Base-by-base conservation (phyloP, 2,888 invertebrate genomes). In the Cantharis flavilabris region DNA sequence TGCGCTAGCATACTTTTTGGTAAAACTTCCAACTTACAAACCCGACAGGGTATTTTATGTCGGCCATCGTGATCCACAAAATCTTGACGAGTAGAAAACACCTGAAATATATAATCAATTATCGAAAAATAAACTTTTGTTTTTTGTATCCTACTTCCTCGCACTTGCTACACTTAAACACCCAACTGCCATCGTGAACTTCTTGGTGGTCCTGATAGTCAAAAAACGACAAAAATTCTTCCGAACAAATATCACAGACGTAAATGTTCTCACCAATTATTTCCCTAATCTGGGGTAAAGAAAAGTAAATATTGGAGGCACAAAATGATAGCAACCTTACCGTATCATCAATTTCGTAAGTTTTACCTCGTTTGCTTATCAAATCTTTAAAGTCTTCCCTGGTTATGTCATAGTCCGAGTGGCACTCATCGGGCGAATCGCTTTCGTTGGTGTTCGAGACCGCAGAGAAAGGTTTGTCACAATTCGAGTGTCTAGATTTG, bases 161-260 rank as follows among this genome's bases (percentile, higher is more conserved):
- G 76, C 85, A 85, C 77, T 82, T 82, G 70, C 77, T 80, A 77
- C 84, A 85, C 62, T 80, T 77, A 77, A 84, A 84, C 10, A 82
- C 80, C 7, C 77, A 75, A 62, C 75, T 33, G 13, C 80, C 83
- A 71, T 77, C 80, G 78, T 84, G 84, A 9, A 71, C 76, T 65
- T 78, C 76, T 78, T 84, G 84, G 76, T 84, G 84, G 67, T 84
- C 83, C n/a, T 82, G 75, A 73, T 83, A 84, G 18, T 84, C 83
- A n/a, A 82, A 80, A 80, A 83, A 84, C 26, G 80, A 80, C 69
- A 77, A 71, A 72, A 84, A 85, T 23, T 78, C n/a, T 70, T 76
- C 72, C 3, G 64, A 64, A 74, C 84, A 84, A 71, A 84, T 79
- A 69, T 82, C 81, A 79, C 84, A 84, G 9, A 28, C 62, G 33